Evolutionary conservation across 2,113 vertebrate species (phyloP).

Genomic region (Delphinus delphis): DNA sequence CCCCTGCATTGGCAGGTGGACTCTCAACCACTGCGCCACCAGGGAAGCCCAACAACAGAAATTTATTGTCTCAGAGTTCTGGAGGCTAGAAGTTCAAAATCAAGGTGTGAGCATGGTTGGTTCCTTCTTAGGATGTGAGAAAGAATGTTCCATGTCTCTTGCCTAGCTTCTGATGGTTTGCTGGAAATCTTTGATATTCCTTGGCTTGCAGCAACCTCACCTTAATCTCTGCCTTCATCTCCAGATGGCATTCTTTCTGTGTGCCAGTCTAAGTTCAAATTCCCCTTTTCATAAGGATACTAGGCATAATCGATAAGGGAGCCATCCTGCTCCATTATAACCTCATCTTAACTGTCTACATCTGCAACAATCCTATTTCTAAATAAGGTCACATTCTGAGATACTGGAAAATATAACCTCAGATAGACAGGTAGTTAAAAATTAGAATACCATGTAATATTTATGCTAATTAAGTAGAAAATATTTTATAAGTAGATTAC

Average conservation of each 20-base stretch:
- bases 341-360: neutral
- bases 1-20: too few relatives aligned
- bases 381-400: neutral
- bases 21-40: too few relatives aligned
- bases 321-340: neutral
- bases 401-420: neutral
- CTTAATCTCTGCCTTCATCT: neutral
- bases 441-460: neutral
- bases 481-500: neutral
- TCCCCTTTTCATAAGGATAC: neutral
- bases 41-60: neutral
- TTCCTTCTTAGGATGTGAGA: neutral
- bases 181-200: neutral
- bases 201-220: neutral
- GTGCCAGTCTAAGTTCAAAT: neutral
- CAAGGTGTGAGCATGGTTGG: neutral
- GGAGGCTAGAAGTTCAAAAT: neutral
- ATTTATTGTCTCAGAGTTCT: neutral
- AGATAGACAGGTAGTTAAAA: neutral
- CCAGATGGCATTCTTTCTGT: neutral
- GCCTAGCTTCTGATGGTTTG: neutral
- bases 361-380: neutral
- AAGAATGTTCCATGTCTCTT: neutral
- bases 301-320: neutral
- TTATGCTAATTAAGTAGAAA: conserved; percentile 39